Base-by-base conservation (phyloP, 2,888 invertebrate genomes). In the Apamea monoglypha region DNA sequence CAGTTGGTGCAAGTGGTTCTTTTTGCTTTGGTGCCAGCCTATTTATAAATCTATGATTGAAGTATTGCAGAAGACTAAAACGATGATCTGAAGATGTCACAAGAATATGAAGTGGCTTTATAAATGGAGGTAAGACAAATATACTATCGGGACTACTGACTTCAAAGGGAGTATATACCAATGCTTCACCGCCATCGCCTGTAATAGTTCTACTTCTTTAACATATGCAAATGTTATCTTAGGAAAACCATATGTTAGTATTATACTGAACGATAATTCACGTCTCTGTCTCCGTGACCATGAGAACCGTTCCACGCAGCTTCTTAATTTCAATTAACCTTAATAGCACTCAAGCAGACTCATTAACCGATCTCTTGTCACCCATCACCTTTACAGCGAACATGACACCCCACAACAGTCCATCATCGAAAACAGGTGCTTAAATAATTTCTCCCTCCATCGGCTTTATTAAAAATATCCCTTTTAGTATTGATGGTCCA, bases 401-500 rank as follows among this genome's bases (percentile, higher is more conserved):
- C 78, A 82, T 81, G 83, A 86, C 84, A 87, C 69, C 63, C 29
- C 69, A 74, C 40, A 83, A 88, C 82, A 79, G 66, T 76, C 80
- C 82, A 88, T 74, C 69, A 88, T 69, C 75, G 25, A 78, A 84
- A 81, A 86, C 85, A 83, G 85, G 83, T 88, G 85, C 81, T 82
- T 79, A 80, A 84, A 84, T 85, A 77, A 86, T 85, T 86, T 83
- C 75, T 82, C 71, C 82, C 79, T 85, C 82, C 87, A 80, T 84
- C 82, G 36, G 76, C 78, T 88, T 90, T 92, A 92, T 92, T 91
- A 92, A 91, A 93, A 92, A 92, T 91, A 89, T 88, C 90, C 90
- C 90, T 92, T 94, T 93, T 94, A 95, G 94, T 96, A 95, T 95
- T 95, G 94, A 96, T 96, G 93, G 94, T 91, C 94, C 93, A 95